A percentile compares a stretch with the other conserved stretches of the same genome.
phyloP scores from a whole-genome alignment of 2,113 vertebrate species.

The Balaeniceps rex region DNA sequence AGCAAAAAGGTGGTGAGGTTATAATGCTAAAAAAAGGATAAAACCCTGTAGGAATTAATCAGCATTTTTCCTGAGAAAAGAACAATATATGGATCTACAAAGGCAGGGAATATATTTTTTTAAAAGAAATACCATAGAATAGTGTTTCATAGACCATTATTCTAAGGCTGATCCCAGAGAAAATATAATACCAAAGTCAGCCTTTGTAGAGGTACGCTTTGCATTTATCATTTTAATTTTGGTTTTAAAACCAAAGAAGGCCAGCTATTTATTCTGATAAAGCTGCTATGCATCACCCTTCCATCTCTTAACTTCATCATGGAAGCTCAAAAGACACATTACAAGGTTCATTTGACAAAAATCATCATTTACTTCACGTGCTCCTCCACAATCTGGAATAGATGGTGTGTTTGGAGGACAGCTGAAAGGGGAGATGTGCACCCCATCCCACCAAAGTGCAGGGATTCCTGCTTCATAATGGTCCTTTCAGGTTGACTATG shows the following conservation, averaged over 20 bases:
- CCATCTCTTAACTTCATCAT: background rate
- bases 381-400: background rate
- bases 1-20: background rate
- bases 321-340: background rate
- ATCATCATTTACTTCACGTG: rapidly evolving
- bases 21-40: background rate
- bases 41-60: background rate
- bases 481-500: rapidly evolving
- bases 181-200: background rate
- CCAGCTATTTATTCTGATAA: background rate
- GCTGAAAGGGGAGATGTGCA: background rate
- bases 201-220: background rate
- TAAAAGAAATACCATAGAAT: background rate
- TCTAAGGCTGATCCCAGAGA: background rate
- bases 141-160: background rate
- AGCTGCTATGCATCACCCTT: background rate
- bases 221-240: background rate
- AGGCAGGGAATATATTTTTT: background rate
- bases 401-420: background rate
- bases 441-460: background rate
- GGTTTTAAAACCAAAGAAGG: background rate
- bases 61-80: background rate
- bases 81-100: background rate
- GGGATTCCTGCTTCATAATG: background rate
- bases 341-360: background rate